Percentiles rank a stretch among this genome's conserved stretches.
Conservation (phyloP, 2,888 invertebrate species). For the Erebia epiphron region DNA sequence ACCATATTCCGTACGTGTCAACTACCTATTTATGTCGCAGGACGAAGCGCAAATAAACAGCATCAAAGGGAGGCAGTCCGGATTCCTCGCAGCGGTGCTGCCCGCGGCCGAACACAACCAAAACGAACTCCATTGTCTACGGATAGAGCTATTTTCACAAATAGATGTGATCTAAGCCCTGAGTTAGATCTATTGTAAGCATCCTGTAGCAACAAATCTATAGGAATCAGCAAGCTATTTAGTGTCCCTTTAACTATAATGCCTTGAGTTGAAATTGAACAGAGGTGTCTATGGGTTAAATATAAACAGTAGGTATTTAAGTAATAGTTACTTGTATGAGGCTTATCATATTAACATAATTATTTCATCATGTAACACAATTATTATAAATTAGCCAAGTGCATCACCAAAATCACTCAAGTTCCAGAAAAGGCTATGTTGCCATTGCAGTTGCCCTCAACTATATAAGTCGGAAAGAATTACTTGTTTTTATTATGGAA, state of each 20-base stretch:
- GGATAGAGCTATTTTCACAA: slow-evolving; percentile 77
- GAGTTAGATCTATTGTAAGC: neutral
- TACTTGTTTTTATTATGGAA: no score
- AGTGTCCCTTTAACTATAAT: neutral
- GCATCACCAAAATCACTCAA: no score
- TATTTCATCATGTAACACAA: no score
- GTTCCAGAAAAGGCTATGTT: no score
- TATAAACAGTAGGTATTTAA: neutral
- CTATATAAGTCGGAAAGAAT: no score
- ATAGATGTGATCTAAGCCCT: slow-evolving; percentile 51
- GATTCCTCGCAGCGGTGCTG: slow-evolving; percentile 65
- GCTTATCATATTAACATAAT: no score
- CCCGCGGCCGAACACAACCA: slow-evolving; percentile 63
- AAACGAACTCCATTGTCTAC: slow-evolving; percentile 79
- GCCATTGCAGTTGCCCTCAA: no score
- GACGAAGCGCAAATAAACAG: slow-evolving; percentile 80
- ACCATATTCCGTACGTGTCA: slow-evolving; percentile 76
- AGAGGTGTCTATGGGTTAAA: neutral
- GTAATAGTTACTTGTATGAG: no score
- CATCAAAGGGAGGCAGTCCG: slow-evolving; percentile 74
- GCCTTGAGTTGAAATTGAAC: neutral
- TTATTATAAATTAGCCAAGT: no score
- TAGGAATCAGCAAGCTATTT: neutral
- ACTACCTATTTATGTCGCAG: slow-evolving; percentile 81
- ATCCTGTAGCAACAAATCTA: neutral